Evolutionary conservation across 2,888 invertebrate genomes (phyloP).

Genomic region (Piscicola geometra): DNA sequence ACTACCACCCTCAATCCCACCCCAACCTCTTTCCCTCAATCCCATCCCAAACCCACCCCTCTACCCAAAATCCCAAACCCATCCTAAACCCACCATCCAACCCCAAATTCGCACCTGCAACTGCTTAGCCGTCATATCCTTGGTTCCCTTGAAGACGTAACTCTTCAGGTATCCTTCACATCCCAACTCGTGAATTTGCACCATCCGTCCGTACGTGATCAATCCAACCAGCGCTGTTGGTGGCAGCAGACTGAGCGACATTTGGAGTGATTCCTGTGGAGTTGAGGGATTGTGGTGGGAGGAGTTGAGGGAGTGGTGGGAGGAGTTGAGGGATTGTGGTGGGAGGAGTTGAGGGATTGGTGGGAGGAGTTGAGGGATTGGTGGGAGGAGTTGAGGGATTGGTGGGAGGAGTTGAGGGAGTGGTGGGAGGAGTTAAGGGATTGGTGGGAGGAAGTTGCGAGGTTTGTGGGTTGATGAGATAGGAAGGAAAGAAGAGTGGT

Average conservation of each 20-base stretch:
- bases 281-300: not conserved
- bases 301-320: too few relatives aligned
- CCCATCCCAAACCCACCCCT: not conserved
- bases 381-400: too few relatives aligned
- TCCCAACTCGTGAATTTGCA: conserved; percentile 90
- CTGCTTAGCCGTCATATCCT: conserved; percentile 90
- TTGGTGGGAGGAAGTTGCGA: too few relatives aligned
- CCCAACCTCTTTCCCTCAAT: not conserved
- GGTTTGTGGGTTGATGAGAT: too few relatives aligned
- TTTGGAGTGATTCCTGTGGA: conserved; percentile 77
- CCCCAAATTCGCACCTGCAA: conserved; percentile 79
- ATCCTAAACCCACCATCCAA: not conserved
- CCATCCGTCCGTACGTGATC: conserved; percentile 97
- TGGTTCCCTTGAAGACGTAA: conserved; percentile 95
- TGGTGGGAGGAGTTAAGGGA: too few relatives aligned
- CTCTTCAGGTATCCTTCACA: conserved; percentile 91
- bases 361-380: too few relatives aligned
- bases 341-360: too few relatives aligned
- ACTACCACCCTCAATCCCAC: not conserved
- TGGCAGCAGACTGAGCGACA: conserved; percentile 89
- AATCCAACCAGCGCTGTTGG: conserved; percentile 91
- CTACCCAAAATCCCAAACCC: too few relatives aligned
- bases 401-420: too few relatives aligned
- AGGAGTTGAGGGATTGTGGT: too few relatives aligned
- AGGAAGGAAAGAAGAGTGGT: too few relatives aligned